Base-by-base conservation (phyloP, 2,888 invertebrate genomes). In the Erannis defoliaria region DNA sequence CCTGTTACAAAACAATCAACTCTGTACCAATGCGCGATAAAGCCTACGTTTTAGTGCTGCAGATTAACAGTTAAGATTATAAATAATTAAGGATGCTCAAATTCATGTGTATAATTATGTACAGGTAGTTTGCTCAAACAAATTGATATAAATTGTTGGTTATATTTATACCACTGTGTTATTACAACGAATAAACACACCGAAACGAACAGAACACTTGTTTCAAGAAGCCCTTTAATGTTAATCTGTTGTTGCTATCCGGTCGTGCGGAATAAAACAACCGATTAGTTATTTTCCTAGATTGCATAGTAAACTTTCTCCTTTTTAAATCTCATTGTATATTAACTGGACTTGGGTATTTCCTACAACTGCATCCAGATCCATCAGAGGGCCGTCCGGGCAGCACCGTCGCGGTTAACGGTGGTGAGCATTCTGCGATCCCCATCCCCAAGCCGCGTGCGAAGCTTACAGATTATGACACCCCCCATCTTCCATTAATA, bases 61-160 rank as follows among this genome's bases (percentile, higher is more conserved):
- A 72, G 71, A 78, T 77, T 68, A 65, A 73, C 65, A 69, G 63
- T 71, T 55, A 67, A 73, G 73, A 76, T 76, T 76, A 54, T 64
- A 50, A 57, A 70, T 73, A 78, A 80, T 78, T 76, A 75, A 72
- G 76, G 64, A 76, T 73, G 65, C 62, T 70, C 70, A 68, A 74
- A 75, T 72, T 62, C 66, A 64, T 70, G 69, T 61, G 73, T 75
- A 71, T 79, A 77, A 81, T 82, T 79, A 74, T 76, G 72, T 72
- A 51, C 51, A 51, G 51, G 74, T 70, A 71, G 72, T 74, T 72
- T 76, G 71, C 72, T 66, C 76, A 75, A 66, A 65, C 71, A 76
- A 78, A 81, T 81, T 77, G 75, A 78, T 75, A 76, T 68, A 74
- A 78, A 80, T 77, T 78, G 72, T 76, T 64, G 72, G 71, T 80